Conservation (phyloP, 2,113 vertebrate species). For the Oncorhynchus gorbuscha region DNA sequence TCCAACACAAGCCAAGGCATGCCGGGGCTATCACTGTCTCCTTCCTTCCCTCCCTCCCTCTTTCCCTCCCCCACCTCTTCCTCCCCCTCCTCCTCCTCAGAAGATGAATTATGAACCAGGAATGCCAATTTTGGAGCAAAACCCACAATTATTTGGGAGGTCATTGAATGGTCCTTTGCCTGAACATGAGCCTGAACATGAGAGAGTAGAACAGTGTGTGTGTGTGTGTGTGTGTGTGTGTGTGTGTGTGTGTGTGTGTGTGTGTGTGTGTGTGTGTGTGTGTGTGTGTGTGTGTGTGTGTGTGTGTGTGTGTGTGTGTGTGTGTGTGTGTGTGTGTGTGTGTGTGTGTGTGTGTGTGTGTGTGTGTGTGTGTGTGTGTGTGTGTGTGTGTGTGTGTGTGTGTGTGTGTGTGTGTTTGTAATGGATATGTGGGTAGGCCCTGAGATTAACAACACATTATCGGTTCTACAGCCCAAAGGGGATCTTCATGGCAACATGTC, state of each 20-base stretch:
- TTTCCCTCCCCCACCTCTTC: too few species aligned
- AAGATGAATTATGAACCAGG: constrained; percentile 2
- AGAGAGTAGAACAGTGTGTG: not conserved
- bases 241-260: too few species aligned
- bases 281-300: too few species aligned
- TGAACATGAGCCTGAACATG: constrained; percentile 11
- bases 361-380: too few species aligned
- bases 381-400: too few species aligned
- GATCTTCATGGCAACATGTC: constrained; percentile 44
- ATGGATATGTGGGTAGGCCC: constrained; percentile 42
- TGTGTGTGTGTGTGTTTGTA: constrained; percentile 42
- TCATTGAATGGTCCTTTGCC: constrained; percentile 27
- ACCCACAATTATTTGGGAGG: constrained; percentile 17
- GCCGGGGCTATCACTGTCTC: constrained; percentile 3
- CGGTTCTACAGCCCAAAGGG: constrained; percentile 33
- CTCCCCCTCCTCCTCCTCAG: too few species aligned
- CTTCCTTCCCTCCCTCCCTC: too few species aligned
- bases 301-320: too few species aligned
- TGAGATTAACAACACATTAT: constrained; percentile 33
- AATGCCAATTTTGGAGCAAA: constrained; percentile 14
- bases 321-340: too few species aligned
- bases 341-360: too few species aligned
- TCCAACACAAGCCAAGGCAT: constrained; percentile 15
- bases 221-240: constrained; percentile 8
- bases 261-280: too few species aligned